These are phyloP conservation scores for Aporrectodea caliginosa DNA, from an alignment of 1,140 invertebrate genomes.

Conservation along the genomic window DNA sequence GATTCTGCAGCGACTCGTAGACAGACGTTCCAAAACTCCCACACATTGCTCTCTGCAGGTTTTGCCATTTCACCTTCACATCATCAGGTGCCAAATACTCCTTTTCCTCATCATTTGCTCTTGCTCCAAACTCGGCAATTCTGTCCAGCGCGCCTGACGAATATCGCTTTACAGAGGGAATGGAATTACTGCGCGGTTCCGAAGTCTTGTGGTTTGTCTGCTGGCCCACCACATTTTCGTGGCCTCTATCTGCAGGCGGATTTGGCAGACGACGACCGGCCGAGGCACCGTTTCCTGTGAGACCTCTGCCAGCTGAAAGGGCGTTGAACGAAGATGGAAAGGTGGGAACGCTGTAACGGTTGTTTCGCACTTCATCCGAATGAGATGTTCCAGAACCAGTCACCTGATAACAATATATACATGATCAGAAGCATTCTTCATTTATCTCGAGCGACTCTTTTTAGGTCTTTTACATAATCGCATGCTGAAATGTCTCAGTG, in stretches of 20 bases:
- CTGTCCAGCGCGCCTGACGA: neutral
- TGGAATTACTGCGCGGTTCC: too few relatives aligned
- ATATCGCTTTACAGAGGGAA: too few relatives aligned
- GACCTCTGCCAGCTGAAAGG: too few relatives aligned
- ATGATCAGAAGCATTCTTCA: too few relatives aligned
- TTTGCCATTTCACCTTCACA: neutral
- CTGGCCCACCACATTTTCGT: neutral
- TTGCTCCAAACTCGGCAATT: neutral
- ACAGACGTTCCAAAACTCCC: neutral
- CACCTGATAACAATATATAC: too few relatives aligned
- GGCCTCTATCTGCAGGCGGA: neutral
- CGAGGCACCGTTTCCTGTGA: neutral
- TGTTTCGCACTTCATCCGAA: neutral
- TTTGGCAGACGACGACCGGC: neutral
- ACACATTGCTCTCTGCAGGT: neutral
- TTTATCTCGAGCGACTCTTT: too few relatives aligned
- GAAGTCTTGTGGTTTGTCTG: neutral
- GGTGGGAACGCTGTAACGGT: neutral
- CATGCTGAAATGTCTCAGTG: too few relatives aligned
- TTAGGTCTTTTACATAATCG: too few relatives aligned
- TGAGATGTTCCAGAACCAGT: too few relatives aligned
- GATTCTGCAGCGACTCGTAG: neutral
- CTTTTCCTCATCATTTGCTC: neutral
- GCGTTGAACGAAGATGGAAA: neutral
- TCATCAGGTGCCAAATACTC: neutral